Base-by-base conservation (phyloP, 2,888 invertebrate genomes). In the Synergus gifuensis region DNA sequence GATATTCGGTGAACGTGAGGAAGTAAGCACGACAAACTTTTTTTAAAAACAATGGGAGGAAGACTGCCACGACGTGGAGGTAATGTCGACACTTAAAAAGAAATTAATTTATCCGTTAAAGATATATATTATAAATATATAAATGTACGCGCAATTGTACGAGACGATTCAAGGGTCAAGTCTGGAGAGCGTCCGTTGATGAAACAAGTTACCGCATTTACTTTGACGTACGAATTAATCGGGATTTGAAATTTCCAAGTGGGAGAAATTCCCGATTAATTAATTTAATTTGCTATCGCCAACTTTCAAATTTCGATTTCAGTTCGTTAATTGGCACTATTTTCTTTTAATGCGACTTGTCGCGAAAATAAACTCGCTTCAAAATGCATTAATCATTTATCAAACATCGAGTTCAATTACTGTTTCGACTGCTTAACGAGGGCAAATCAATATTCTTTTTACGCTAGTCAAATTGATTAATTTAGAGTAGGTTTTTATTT, bases 71-170 rank as follows among this genome's bases (percentile, higher is more conserved):
- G 28, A 3, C 28, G 3, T 3, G 28, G 28, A 67, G 79, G 83
- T 83, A 85, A 79, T 81, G 76, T 80, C 83, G 83, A 85, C 83
- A 85, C 83, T 83, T 84, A 81, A 79, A 82, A 46, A 76, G n/a
- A 76, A 80, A 82, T 79, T 80, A 49, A 79, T 76, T 76, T 66
- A 79, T 80, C 77, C 78, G 66, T 76, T 80, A 36, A 69, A 66
- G 28, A 69, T 67, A 73, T 49, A 63, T 49, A 18, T 79, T 76
- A n/a, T 67, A 46, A 54, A 76, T 76, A 49, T 76, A 49, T n/a
- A 69, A 69, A 69, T 69, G 49, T 69, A 69, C 69, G 67, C 67
- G 49, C 49, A 78, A 78, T 64, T 78, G 14, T 67, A 62, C 42
- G 44, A 58, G 54, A 46, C 58, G 46, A 62, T 80, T 60, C 42